Evolutionary conservation across 2,888 invertebrate species (phyloP).

Genomic region (Catocala fraxini): DNA sequence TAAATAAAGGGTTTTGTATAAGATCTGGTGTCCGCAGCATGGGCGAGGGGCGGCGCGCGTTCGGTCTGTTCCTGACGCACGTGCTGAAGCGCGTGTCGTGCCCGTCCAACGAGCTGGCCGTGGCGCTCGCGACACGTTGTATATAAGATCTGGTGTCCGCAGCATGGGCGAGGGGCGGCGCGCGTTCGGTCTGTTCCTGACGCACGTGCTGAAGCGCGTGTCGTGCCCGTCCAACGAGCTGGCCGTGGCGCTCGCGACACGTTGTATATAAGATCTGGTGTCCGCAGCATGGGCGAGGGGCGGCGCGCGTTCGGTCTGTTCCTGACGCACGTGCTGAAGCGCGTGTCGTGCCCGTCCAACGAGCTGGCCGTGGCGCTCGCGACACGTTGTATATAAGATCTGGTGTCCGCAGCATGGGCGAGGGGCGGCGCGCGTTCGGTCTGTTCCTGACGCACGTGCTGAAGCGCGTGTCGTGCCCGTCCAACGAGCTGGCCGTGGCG

Average conservation of each 20-base stretch:
- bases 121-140: background rate
- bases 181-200: no score
- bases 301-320: constrained; percentile 93
- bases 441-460: no score
- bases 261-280: constrained; percentile 1
- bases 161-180: background rate
- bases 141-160: background rate
- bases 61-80: background rate
- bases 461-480: no score
- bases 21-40: background rate
- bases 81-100: background rate
- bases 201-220: background rate
- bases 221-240: background rate
- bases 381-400: constrained; percentile 65
- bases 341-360: constrained; percentile 86
- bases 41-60: no score
- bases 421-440: no score
- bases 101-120: no score
- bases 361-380: constrained; percentile 87
- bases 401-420: background rate
- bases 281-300: constrained; percentile 89
- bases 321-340: constrained; percentile 91
- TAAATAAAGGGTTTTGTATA: no score
- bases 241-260: background rate
- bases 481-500: no score